phyloP scores from a whole-genome alignment of 2,113 vertebrate genomes.

The Vulpes lagopus region DNA sequence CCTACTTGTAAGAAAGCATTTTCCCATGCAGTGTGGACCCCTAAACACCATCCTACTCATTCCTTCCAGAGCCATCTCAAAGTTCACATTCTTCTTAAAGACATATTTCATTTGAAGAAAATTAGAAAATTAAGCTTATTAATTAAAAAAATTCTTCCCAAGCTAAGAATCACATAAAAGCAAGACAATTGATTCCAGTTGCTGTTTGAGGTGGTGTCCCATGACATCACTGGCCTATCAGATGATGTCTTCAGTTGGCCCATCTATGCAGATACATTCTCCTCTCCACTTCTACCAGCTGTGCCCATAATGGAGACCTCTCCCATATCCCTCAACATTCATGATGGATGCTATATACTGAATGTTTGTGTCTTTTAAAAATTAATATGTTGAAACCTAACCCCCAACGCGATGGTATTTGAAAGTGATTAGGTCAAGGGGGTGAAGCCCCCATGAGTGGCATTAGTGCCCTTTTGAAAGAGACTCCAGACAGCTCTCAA shows the following conservation, averaged over 20 bases:
- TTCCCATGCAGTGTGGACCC: not conserved
- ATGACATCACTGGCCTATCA: no score
- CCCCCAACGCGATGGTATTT: not conserved
- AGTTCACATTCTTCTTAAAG: not conserved
- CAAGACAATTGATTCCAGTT: not conserved
- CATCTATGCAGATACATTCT: not conserved
- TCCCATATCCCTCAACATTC: not conserved
- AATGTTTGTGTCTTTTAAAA: not conserved
- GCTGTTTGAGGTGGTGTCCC: not conserved
- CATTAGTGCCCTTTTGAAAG: not conserved
- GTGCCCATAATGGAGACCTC: not conserved
- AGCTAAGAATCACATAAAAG: not conserved
- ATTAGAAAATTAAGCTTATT: not conserved
- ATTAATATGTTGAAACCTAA: not conserved
- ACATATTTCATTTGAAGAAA: not conserved
- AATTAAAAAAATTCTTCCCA: not conserved
- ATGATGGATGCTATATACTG: not conserved
- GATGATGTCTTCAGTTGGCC: fast-evolving
- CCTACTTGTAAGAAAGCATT: not conserved
- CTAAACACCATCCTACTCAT: not conserved
- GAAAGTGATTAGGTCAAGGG: not conserved
- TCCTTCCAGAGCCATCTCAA: not conserved
- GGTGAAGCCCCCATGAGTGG: not conserved
- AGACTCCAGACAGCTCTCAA: not conserved
- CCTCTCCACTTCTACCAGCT: not conserved